phyloP scores from a whole-genome alignment of 2,113 vertebrate genomes.

The Dryoscopus gambensis region DNA sequence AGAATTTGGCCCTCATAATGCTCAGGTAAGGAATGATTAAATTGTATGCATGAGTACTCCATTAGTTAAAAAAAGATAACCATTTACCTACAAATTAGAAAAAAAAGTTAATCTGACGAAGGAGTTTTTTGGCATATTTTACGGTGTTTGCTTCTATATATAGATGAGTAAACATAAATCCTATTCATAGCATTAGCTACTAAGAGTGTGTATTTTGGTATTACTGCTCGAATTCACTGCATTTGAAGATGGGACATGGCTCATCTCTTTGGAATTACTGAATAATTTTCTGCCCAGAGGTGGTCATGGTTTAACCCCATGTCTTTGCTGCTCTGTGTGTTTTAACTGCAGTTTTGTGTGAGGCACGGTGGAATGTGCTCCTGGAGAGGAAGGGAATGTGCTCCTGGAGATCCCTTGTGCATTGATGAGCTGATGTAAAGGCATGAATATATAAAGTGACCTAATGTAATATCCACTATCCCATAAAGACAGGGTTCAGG shows the following conservation, averaged over 20 bases:
- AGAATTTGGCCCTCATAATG: neutral
- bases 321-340: neutral
- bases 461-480: neutral
- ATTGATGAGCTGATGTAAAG: neutral
- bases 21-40: neutral
- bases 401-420: neutral
- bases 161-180: neutral
- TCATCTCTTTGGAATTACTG: neutral
- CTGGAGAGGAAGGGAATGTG: neutral
- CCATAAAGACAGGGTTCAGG: neutral
- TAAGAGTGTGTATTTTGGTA: neutral
- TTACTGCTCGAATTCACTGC: neutral
- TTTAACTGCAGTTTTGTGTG: neutral
- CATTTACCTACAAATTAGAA: neutral
- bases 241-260: neutral
- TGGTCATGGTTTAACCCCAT: neutral
- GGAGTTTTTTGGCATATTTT: neutral
- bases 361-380: neutral
- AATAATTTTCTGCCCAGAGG: neutral
- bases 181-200: neutral
- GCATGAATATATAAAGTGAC: neutral
- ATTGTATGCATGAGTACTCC: neutral
- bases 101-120: neutral
- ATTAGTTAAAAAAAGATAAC: neutral
- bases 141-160: neutral